Percentiles rank a stretch among this genome's conserved stretches.
These are phyloP conservation scores for Burhinus oedicnemus DNA, from an alignment of 2,113 vertebrate genomes.

Conservation along the genomic window DNA sequence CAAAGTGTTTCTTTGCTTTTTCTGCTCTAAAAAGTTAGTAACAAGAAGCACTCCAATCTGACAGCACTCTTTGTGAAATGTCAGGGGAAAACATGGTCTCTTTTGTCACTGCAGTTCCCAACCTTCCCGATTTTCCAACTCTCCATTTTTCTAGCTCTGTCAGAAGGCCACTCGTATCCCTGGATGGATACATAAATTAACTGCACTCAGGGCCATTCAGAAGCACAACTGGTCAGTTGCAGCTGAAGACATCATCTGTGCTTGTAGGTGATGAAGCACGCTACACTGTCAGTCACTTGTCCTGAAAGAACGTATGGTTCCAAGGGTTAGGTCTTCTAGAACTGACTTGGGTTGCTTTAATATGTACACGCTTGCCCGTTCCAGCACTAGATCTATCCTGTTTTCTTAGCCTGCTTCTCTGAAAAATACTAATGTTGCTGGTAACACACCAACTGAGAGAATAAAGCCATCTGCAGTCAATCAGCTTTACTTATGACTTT, in stretches of 20 bases:
- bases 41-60: background rate
- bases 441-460: background rate
- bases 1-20: background rate
- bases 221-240: background rate
- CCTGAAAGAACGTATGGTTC: background rate
- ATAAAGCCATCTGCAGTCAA: background rate
- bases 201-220: background rate
- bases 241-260: background rate
- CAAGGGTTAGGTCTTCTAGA: background rate
- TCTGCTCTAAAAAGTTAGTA: background rate
- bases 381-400: background rate
- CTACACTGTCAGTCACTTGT: background rate
- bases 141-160: background rate
- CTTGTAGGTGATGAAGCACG: fast-evolving
- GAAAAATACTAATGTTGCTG: background rate
- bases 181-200: background rate
- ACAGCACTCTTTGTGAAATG: fast-evolving
- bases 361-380: background rate
- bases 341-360: background rate
- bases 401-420: background rate
- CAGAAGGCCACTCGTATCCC: fast-evolving
- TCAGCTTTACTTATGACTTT: background rate
- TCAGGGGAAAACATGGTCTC: background rate
- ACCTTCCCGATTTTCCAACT: background rate
- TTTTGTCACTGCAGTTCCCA: background rate